phyloP scores from a whole-genome alignment of 2,113 vertebrate species.

The Periophthalmodon schlosseri region DNA sequence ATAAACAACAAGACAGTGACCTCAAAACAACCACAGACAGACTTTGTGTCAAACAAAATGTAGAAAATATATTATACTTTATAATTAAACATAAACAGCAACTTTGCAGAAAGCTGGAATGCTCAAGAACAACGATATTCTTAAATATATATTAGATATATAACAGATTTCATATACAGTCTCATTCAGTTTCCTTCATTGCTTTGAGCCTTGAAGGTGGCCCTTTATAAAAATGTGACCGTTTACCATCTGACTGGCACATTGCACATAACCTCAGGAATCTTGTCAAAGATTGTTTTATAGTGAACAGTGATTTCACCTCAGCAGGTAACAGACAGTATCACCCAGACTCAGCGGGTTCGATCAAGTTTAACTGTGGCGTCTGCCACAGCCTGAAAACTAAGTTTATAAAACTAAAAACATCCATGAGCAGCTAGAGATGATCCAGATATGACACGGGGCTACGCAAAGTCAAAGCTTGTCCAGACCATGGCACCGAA shows the following conservation, averaged over 20 bases:
- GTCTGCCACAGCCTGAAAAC: background rate
- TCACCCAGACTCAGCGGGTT: conserved; percentile 3
- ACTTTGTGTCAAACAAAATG: conserved; percentile 70
- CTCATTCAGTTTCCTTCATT: conserved; percentile 42
- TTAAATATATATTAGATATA: conserved; percentile 72
- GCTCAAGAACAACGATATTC: conserved; percentile 74
- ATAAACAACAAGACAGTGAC: conserved; percentile 80
- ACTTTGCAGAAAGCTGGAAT: conserved; percentile 77
- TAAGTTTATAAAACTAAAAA: conserved; percentile 2
- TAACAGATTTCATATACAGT: conserved; percentile 61
- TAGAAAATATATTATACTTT: conserved; percentile 61
- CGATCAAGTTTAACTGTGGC: conserved; percentile 7
- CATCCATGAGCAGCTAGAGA: conserved; percentile 41
- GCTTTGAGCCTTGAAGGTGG: too few relatives aligned
- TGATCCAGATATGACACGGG: conserved; percentile 13
- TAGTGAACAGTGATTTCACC: conserved; percentile 23
- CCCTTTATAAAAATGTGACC: too few relatives aligned
- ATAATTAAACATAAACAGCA: conserved; percentile 56
- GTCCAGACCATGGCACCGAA: background rate
- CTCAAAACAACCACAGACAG: conserved; percentile 73
- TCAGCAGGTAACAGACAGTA: conserved; percentile 30
- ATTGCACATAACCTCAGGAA: conserved; percentile 69
- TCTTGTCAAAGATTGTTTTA: conserved; percentile 13
- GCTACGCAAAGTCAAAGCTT: background rate
- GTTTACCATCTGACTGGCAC: conserved; percentile 51